phyloP scores from a whole-genome alignment of 2,888 invertebrate genomes.

The Achlya flavicornis region DNA sequence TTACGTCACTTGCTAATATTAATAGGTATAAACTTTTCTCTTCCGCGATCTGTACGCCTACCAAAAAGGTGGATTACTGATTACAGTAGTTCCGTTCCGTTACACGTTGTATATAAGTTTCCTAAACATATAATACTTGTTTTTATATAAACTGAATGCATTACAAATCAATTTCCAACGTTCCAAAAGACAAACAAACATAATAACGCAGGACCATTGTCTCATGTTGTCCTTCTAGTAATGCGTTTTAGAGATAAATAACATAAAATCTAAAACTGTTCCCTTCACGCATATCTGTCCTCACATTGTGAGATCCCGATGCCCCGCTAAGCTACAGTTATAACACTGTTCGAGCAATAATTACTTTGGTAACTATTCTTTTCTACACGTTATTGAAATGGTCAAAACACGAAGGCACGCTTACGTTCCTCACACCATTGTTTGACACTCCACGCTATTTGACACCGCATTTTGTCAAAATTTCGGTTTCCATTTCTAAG shows the following conservation, averaged over 20 bases:
- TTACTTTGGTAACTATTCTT: slow-evolving; percentile 76
- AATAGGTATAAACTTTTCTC: neutral
- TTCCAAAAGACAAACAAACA: slow-evolving; percentile 36
- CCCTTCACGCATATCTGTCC: slow-evolving; percentile 57
- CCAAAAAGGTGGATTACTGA: no score
- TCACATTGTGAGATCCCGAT: slow-evolving; percentile 52
- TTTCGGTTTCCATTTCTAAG: slow-evolving; percentile 79
- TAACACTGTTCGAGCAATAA: slow-evolving; percentile 65
- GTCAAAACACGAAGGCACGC: slow-evolving; percentile 79
- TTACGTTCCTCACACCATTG: slow-evolving; percentile 67
- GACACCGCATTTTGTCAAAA: slow-evolving; percentile 81
- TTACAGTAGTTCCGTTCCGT: no score
- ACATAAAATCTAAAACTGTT: slow-evolving; percentile 30
- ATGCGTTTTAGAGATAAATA: slow-evolving; percentile 41
- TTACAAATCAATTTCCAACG: slow-evolving; percentile 26
- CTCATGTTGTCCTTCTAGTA: slow-evolving; percentile 32
- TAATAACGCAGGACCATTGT: slow-evolving; percentile 37
- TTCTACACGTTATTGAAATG: slow-evolving; percentile 69
- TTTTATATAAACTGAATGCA: neutral
- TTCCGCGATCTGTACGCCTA: slow-evolving; percentile 27
- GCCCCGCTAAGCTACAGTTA: slow-evolving; percentile 78
- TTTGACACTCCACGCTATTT: slow-evolving; percentile 56
- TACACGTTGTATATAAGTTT: no score
- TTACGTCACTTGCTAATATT: no score
- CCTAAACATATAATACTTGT: no score